phyloP scores from a whole-genome alignment of 2,888 invertebrate genomes.

The Diarsia rubi region DNA sequence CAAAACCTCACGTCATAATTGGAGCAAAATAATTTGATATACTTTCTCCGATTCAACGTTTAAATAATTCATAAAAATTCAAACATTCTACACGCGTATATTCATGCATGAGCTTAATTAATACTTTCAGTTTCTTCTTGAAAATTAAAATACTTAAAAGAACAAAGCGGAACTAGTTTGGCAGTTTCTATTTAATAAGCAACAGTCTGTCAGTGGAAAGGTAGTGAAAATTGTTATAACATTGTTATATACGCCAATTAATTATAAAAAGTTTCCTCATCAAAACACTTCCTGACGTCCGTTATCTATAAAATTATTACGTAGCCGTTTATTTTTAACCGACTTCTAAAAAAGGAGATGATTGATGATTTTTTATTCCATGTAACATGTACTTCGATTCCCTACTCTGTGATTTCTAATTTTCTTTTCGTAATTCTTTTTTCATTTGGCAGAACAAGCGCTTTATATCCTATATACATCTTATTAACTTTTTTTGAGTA shows the following conservation, averaged over 20 bases:
- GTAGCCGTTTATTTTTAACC: neutral
- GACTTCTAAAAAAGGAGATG: too few relatives aligned
- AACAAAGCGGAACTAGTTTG: conserved; percentile 70
- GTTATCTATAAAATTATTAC: conserved; percentile 7
- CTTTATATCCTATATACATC: too few relatives aligned
- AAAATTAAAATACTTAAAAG: conserved; percentile 70
- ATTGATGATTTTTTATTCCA: too few relatives aligned
- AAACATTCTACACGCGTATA: conserved; percentile 72
- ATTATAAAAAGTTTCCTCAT: conserved; percentile 37
- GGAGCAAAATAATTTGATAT: conserved; percentile 86
- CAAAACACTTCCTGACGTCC: conserved; percentile 25
- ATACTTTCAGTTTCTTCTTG: conserved; percentile 82
- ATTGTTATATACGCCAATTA: conserved; percentile 46
- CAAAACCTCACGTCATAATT: conserved; percentile 83
- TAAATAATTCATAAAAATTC: conserved; percentile 82
- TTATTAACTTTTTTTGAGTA: too few relatives aligned
- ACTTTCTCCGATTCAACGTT: conserved; percentile 83
- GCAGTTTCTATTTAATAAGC: conserved; percentile 52
- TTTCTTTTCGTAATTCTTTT: too few relatives aligned
- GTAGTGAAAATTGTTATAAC: conserved; percentile 49
- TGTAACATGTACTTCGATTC: too few relatives aligned
- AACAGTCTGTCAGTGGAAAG: conserved; percentile 28
- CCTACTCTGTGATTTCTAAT: too few relatives aligned
- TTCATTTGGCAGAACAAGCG: too few relatives aligned
- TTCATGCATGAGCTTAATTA: conserved; percentile 76